Conservation (phyloP, 2,888 invertebrate species). For the Caenorhabditis plicata region DNA sequence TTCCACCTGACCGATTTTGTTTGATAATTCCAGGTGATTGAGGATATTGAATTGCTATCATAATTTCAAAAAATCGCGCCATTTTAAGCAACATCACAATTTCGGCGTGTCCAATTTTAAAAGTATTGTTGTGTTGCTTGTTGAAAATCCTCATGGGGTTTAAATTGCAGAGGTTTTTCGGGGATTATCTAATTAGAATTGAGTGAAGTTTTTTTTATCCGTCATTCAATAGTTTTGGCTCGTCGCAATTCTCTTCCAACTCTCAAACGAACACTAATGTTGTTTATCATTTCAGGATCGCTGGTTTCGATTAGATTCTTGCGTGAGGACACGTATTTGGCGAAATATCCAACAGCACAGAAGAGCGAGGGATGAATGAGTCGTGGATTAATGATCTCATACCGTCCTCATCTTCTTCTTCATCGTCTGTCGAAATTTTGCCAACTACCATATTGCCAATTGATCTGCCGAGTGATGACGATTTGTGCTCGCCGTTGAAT, state of each 20-base stretch:
- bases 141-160: too few relatives aligned
- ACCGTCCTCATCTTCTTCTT: neutral
- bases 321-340: slow-evolving; percentile 1
- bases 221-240: too few relatives aligned
- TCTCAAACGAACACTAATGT: neutral
- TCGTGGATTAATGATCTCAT: neutral
- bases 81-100: too few relatives aligned
- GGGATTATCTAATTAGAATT: too few relatives aligned
- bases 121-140: too few relatives aligned
- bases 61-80: too few relatives aligned
- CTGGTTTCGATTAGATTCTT: slow-evolving; percentile 4
- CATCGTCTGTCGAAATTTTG: neutral
- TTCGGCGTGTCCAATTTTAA: too few relatives aligned
- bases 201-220: too few relatives aligned
- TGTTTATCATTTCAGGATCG: slow-evolving; percentile 6
- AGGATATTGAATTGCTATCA: too few relatives aligned
- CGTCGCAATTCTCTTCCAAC: slow-evolving; percentile 5
- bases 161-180: too few relatives aligned
- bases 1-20: too few relatives aligned
- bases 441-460: neutral
- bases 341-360: slow-evolving; percentile 2
- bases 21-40: too few relatives aligned
- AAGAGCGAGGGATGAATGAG: neutral
- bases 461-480: neutral
- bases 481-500: slow-evolving; percentile 41